Conservation (phyloP, 2,797 vertebrate genomes). For the Oryzias sinensis region DNA sequence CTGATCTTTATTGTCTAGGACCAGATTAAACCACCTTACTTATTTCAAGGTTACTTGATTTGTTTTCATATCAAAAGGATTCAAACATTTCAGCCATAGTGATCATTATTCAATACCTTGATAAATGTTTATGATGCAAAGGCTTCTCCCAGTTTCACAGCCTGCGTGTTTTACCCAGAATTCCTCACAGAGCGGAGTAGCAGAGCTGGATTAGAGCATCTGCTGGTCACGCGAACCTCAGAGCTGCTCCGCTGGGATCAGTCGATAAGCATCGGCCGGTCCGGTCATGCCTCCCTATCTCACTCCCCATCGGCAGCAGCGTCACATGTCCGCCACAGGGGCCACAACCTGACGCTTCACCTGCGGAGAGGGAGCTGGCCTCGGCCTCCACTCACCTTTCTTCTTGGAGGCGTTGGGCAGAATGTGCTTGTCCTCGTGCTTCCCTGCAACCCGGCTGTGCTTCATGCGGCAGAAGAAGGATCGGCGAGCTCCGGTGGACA, state of each 20-base stretch:
- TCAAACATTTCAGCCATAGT: too few species aligned
- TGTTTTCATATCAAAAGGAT: too few species aligned
- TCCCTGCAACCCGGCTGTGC: constrained; percentile 84
- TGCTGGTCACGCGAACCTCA: neutral
- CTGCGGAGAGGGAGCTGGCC: neutral
- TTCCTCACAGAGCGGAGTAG: neutral
- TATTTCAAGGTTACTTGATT: too few species aligned
- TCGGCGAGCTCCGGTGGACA: constrained; percentile 88
- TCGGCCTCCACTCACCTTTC: constrained; percentile 79
- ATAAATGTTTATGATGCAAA: too few species aligned
- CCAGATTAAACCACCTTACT: too few species aligned
- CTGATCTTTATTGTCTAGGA: too few species aligned
- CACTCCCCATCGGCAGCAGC: neutral
- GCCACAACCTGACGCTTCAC: neutral
- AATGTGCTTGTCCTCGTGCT: constrained; percentile 83
- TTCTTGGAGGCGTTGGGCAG: constrained; percentile 86
- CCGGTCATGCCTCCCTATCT: neutral
- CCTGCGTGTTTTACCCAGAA: too few species aligned
- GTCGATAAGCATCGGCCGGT: neutral
- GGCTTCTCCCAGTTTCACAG: too few species aligned
- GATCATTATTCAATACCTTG: too few species aligned
- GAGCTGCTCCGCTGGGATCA: neutral
- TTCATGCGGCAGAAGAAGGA: constrained; percentile 98
- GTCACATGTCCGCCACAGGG: neutral
- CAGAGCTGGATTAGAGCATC: neutral